Evolutionary conservation across 2,888 invertebrate genomes (phyloP).

Genomic region (Liposcelis brunnea): DNA sequence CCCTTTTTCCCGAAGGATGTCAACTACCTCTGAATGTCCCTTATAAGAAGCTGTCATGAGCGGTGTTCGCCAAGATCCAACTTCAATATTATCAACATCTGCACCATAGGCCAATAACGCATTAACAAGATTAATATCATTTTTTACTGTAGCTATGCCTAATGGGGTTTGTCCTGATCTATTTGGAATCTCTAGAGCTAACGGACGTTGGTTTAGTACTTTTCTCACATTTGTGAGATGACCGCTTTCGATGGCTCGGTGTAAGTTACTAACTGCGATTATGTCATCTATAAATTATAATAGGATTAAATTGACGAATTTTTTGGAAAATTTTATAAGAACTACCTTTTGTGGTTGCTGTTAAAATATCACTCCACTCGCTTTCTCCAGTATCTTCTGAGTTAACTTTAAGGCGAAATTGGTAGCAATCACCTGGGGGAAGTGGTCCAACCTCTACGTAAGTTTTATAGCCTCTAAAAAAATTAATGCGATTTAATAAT

Average conservation of each 20-base stretch:
- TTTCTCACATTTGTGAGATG: constrained; percentile 11
- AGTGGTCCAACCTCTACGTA: not conserved
- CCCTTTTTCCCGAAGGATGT: constrained; percentile 15
- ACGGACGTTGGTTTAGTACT: constrained; percentile 10
- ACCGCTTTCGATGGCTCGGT: constrained; percentile 13
- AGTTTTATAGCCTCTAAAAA: constrained; percentile 2
- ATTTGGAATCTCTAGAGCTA: constrained; percentile 15
- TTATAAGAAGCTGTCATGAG: constrained; percentile 18
- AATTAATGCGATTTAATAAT: no score
- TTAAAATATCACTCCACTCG: constrained; percentile 11
- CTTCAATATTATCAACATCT: constrained; percentile 16
- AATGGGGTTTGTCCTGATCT: constrained; percentile 18
- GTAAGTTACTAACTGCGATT: constrained; percentile 11
- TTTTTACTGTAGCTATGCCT: constrained; percentile 18
- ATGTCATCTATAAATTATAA: constrained; percentile 12
- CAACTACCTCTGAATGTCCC: constrained; percentile 15
- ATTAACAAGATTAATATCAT: constrained; percentile 15
- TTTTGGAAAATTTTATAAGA: not conserved
- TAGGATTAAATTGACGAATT: no score
- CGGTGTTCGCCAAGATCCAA: constrained; percentile 16
- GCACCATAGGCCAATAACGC: constrained; percentile 17
- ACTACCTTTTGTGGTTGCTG: constrained; percentile 13
- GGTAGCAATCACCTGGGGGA: constrained; percentile 12
- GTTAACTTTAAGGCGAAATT: constrained; percentile 11
- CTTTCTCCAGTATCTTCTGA: not conserved